Base-by-base conservation (phyloP, 2,797 vertebrate genomes). In the Ctenosaura bakeri region DNA sequence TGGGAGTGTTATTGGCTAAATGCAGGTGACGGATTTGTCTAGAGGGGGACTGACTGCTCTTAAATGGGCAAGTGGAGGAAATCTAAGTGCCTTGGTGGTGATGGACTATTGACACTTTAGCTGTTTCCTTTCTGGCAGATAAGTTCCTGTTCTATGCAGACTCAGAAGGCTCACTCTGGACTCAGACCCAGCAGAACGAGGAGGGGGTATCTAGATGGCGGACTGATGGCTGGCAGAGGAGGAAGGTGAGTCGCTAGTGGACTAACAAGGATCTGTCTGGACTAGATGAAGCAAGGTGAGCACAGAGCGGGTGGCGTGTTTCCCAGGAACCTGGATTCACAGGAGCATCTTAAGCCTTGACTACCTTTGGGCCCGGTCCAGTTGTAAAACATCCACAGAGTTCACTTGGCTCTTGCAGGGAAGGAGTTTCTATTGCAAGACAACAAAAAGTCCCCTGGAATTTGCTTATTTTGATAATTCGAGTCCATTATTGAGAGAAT, bases 151-250 rank as follows among this genome's bases (percentile, higher is more conserved):
- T 96, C n/a, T 94, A 85, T 64, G 92, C 94, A 1, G 91, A 92
- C 50, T 93, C 95, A 0, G 92, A 95, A 26, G 96, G 96, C 52
- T 83, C 66, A 83, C 94, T 96, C 0, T 96, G 96, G 96, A 94
- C 69, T 78, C 88, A 69, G 29, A n/a, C 62, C 64, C 93, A 4
- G 91, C 88, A 74, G 54, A 29, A 79, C 35, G 87, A 10, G 87
- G 71, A 77, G 8, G 69, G 32, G 0, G 18, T 0, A 90, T 91
- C 82, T 38, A 16, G 29, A 38, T 14, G 88, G n/a, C 52, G 2
- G 8, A 38, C 89, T 54, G 42, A 86, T 12, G 86, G 83, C 0
- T 85, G 64, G 66, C 86, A 89, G 46, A 14, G 46, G 7, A 95
- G 50, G 79, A 96, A 92, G 94, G 95, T 96, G 71, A 93, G 94